phyloP scores from a whole-genome alignment of 2,888 invertebrate genomes.

The Capitulum mitella region DNA sequence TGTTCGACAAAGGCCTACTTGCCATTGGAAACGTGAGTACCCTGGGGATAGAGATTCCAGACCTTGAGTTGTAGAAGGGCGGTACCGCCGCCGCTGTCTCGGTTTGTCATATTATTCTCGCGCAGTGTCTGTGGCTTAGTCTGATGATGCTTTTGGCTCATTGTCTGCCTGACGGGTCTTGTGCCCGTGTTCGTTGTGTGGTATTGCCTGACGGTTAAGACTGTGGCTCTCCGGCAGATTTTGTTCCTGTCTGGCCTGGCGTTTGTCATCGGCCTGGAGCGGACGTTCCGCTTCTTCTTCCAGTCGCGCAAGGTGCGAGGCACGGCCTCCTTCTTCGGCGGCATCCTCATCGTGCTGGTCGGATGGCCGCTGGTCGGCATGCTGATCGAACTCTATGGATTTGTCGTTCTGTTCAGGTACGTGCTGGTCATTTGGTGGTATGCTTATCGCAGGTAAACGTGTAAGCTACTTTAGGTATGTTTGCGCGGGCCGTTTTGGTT shows the following conservation, averaged over 20 bases:
- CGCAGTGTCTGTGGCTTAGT: background rate
- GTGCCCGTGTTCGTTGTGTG: background rate
- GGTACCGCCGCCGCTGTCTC: no score
- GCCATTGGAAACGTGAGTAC: constrained; percentile 97
- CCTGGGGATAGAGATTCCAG: no score
- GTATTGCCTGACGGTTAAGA: background rate
- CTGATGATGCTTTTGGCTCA: background rate
- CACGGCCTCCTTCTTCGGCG: constrained; percentile 81
- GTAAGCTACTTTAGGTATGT: no score
- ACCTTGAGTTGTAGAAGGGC: no score
- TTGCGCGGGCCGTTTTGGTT: no score
- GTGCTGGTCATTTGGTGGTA: no score
- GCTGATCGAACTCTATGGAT: constrained; percentile 93
- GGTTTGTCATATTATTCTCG: no score
- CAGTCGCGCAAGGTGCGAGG: constrained; percentile 92
- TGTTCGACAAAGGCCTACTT: constrained; percentile 93
- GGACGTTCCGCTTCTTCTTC: constrained; percentile 96
- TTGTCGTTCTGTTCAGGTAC: constrained; percentile 59
- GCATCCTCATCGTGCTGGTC: constrained; percentile 80
- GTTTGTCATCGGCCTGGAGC: constrained; percentile 90
- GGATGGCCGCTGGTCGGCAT: constrained; percentile 97
- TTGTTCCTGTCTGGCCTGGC: constrained; percentile 90
- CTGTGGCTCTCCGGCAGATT: no score
- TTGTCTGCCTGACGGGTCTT: no score
- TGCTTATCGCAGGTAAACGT: no score